Base-by-base conservation (phyloP, 2,888 invertebrate species). In the Tethea ocularis region DNA sequence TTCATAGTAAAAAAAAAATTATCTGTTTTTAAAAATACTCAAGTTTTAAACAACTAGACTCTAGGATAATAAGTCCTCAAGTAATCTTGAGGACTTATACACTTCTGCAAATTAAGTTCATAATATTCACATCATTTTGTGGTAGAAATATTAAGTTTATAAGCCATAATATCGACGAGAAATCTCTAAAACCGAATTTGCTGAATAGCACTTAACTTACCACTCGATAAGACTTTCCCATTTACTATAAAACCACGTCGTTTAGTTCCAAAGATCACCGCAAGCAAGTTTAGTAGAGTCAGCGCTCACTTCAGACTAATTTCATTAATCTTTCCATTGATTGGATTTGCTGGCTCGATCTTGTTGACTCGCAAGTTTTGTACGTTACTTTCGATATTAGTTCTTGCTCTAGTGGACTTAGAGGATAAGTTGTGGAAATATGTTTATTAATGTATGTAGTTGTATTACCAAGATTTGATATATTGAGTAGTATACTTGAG, bases 241-340 rank as follows among this genome's bases (percentile, higher is more conserved):
- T 58, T 41, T 13, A 53, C 38, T 24, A 17, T 52, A 8, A 52
- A 57, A 63, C 59, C 52, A 71, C 74, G 20, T 54, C 54, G 22
- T 29, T 29, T 69, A 73, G 68, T 67, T 67, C 57, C 57, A 54
- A 69, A 76, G 76, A 78, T 72, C 71, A 76, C 76, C 75, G 69
- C 75, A 68, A 67, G 70, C 70, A 71, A 75, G 63, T 71, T 75
- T 64, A 65, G 69, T 64, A 38, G 54, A 72, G 68, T 74, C 75
- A 73, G 78, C 68, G 63, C 64, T 67, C 67, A 57, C 66, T 68
- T 69, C 72, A 72, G 77, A 76, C 82, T 86, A 84, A 87, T 86
- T 86, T 80, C 75, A 86, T 87, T 87, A 85, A 84, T 85, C 81
- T 77, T 68, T 59, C 57, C 74, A 79, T 78, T 81, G 86, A 87